Evolutionary conservation across 2,888 invertebrate species (phyloP), one percentile per base, ranked within the genome.

Genomic region (Oxyscelio sp.): DNA sequence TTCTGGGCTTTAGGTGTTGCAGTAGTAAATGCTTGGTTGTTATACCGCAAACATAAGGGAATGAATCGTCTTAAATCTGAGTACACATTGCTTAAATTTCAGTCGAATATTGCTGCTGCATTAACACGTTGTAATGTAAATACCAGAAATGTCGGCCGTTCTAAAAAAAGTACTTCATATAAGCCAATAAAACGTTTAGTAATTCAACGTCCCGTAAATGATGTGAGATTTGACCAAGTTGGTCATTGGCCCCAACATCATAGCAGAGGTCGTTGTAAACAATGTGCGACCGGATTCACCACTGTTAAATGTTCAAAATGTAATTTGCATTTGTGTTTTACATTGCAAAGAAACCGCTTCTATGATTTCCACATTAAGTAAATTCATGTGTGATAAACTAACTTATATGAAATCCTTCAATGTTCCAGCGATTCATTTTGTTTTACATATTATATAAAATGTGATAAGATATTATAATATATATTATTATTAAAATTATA

Each of bases 11-110:
- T 75, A 13, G 63, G 63, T 65, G 74, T 75, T 17, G 65, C 65
- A 38, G 45, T 65, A 15, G 65, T 75, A 19, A 75, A 75, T 22
- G 61, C 56, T 21, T 75, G 54, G 63, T 19, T 79, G 17, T 58
- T 71, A 45, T 65, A 79, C 45, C 50, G 63, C 48, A 59, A 54
- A 59, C 63, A 79, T 63, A 40, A 68, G 54, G 56, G 15, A 54
- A 61, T 63, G 52, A 40, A 19, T 63, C 43, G 43, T 40, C 43
- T 43, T 24, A 40, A 13, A 24, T 15, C 40, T 52, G 21, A 13
- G 52, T 43, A 52, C 54, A 13, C 54, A 40, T 22, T 74, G 21
- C 52, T 74, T 54, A 50, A 74, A 63, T 61, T 52, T 74, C 63
- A 63, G 13, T 24, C 13, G 13, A 54, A 24, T 31, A 34, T 50